A percentile compares a stretch with the other conserved stretches of the same genome.
These are phyloP conservation scores for Myodes glareolus DNA, from an alignment of 2,113 vertebrate genomes.

Conservation along the genomic window DNA sequence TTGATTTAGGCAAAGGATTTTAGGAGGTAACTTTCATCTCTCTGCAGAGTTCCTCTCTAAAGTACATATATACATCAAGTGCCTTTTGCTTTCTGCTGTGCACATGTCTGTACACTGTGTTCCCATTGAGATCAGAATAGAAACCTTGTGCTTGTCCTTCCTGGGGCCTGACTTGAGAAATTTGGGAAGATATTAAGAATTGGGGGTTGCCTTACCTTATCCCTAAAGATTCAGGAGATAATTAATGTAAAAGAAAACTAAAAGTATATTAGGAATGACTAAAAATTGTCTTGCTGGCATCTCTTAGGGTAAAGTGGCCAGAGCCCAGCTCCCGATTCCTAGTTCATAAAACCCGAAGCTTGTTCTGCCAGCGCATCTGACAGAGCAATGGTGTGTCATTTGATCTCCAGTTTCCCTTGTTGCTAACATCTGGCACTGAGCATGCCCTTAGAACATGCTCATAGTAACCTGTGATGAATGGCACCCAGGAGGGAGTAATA, in stretches of 20 bases:
- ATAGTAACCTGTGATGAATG: background rate
- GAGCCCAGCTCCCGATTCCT: background rate
- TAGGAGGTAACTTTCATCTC: background rate
- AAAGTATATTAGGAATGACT: conserved; percentile 12
- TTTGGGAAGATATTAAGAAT: background rate
- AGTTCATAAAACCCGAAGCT: conserved; percentile 16
- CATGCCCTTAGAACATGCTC: background rate
- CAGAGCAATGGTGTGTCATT: background rate
- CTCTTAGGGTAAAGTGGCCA: background rate
- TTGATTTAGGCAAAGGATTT: conserved; percentile 31
- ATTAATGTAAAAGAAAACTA: background rate
- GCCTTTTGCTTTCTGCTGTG: background rate
- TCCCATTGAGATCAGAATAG: background rate
- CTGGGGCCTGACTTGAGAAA: background rate
- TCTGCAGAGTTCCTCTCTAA: background rate
- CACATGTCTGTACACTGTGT: background rate
- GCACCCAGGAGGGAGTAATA: background rate
- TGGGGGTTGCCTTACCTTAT: background rate
- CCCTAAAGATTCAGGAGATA: conserved; percentile 30
- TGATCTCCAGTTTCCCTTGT: background rate
- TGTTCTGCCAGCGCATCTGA: background rate
- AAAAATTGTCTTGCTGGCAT: background rate
- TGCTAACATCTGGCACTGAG: background rate
- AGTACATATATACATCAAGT: background rate
- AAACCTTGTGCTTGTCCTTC: background rate